Evolutionary conservation across 2,113 vertebrate genomes (phyloP), one percentile per base, ranked within the genome.

Genomic region (Vidua chalybeata): DNA sequence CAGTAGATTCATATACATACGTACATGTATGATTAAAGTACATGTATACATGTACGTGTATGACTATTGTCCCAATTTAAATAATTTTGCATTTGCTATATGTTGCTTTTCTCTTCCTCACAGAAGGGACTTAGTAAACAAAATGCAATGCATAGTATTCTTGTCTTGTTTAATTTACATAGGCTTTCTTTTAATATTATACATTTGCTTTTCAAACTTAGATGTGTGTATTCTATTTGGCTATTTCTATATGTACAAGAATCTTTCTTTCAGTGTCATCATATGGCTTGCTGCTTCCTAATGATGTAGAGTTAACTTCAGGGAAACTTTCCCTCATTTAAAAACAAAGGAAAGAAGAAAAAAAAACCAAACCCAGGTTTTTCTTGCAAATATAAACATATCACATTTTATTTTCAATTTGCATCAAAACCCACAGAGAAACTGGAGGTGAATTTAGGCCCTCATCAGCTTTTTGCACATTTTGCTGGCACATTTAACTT

Each of bases 391-490:
- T 55, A 39, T 14, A 95, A 92, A 62, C 21, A 21, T 30, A 75
- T 10, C 15, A n/a, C 61, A 84, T 79, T 87, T 75, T 87, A 59
- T 68, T 91, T 95, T 93, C n/a, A 82, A 23, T 90, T 89, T 91
- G 20, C 90, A 81, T 41, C 5, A 9, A 67, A 41, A 66, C 19
- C 51, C 49, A 66, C 39, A 41, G 48, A 89, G 88, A 77, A 86
- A 79, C 31, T 16, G 39, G 30, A 86, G 73, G 54, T 79, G 73
- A 88, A 58, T 84, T 75, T 46, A 90, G 74, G 51, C 20, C 52
- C 19, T 62, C 54, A 37, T 24, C 5, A 48, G 28, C 31, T 92
- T 83, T 89, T 91, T 81, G 67, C 62, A 71, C 6, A 3, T 79
- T 95, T 77, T 52, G 21, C 75, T 48, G 66, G 80, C 1, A 1